Base-by-base conservation (phyloP, 2,888 invertebrate genomes). In the Eurytoma californica region DNA sequence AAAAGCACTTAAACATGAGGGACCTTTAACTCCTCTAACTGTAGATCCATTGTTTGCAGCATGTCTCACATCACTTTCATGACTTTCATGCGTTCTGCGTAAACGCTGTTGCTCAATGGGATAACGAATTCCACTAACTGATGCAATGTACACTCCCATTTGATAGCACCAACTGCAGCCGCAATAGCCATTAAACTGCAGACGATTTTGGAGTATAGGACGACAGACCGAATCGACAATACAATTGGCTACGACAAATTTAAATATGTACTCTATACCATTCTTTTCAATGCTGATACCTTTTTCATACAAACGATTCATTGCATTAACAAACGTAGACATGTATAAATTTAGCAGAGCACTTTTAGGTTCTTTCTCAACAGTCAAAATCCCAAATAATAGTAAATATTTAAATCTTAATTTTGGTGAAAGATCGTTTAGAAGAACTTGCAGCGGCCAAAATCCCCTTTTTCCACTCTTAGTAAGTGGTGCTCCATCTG, bases 111-210 rank as follows among this genome's bases (percentile, higher is more conserved):
- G 58, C 12, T 49, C 47, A 47, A 70, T 16, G 63, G 63, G 30
- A 47, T 61, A 60, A 39, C 58, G 73, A 4, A 67, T 67, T 16
- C 57, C 39, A 61, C 14, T n/a, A 16, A 51, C 70, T 5, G 7
- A 13, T 18, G 65, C 51, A 24, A 79, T 49, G 65, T 77, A 75
- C 63, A 57, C 65, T 13, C 82, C 80, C 7, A 16, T 3, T 39
- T 67, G 53, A 20, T 83, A 83, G 30, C 82, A 82, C 83, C 81
- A 83, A 49, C 79, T 81, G 30, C 83, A 83, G 3, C 80, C 80
- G 3, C 30, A 68, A 67, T 82, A 74, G 1, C 77, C 82, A 72
- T 79, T 82, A 20, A 74, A 82, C 67, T 79, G 77, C 0, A 80
- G 60, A 28, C 79, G 53, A 58, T 81, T 81, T 69, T 82, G 81